Evolutionary conservation across 2,797 vertebrate genomes (phyloP).

Genomic region (Lacerta agilis): DNA sequence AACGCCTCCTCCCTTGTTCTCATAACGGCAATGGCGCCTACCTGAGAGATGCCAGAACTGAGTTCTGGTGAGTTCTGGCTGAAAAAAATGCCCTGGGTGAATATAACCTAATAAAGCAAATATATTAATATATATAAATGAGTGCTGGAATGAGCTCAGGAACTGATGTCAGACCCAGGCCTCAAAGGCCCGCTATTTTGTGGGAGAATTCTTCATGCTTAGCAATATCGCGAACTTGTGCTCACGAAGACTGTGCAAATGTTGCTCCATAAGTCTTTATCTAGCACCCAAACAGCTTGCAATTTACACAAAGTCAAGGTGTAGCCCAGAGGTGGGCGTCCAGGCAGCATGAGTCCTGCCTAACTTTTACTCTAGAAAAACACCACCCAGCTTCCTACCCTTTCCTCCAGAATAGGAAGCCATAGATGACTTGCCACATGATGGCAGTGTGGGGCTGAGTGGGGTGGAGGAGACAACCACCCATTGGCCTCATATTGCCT

Average conservation of each 20-base stretch:
- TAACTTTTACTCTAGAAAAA: neutral
- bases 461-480: neutral
- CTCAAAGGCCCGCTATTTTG: neutral
- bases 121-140: neutral
- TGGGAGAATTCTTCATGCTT: neutral
- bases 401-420: neutral
- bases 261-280: neutral
- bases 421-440: neutral
- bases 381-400: neutral
- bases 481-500: neutral
- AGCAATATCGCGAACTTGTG: neutral
- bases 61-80: no score
- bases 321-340: neutral
- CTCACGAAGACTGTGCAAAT: neutral
- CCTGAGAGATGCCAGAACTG: no score
- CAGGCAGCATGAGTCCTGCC: neutral
- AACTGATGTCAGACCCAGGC: neutral
- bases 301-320: neutral
- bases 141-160: neutral
- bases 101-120: no score
- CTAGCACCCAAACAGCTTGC: neutral
- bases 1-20: no score
- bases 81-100: no score
- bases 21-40: no score
- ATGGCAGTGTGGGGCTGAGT: neutral